Base-by-base conservation (phyloP, 2,888 invertebrate genomes). In the Erebia aethiops region DNA sequence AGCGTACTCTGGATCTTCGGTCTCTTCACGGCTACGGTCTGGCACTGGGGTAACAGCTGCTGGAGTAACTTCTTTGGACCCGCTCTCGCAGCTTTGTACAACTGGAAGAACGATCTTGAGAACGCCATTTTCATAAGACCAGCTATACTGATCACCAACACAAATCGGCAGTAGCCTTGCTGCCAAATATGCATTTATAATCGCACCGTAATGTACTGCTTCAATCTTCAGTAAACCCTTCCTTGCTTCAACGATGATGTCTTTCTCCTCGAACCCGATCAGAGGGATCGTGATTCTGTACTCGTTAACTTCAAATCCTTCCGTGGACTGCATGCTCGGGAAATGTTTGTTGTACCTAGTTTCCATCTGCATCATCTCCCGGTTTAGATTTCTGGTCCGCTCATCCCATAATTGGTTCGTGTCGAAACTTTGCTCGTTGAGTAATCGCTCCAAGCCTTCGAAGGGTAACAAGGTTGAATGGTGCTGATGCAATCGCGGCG, bases 241-340 rank as follows among this genome's bases (percentile, higher is more conserved):
- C 7, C 84, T 84, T 0, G 90, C 91, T 69, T 91, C 92, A 11
- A 92, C 91, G 0, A 83, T 78, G 11, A 92, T 87, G 9, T 92
- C 91, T 35, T 86, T 86, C 62, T 89, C 89, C 0, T 87, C 81
- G 69, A 83, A 91, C 0, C 85, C 89, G 8, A 73, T 46, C 0
- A 92, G 72, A 0, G 82, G 75, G 5, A 92, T 83, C 0, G 79
- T 84, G 1, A 92, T 77, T 58, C 81, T 85, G 76, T 90, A 92
- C 52, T 88, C 79, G 62, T 84, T 82, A 8, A 86, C 89, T 10
- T 78, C 75, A 2, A 89, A 61, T 5, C 80, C 82, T 66, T 81
- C 84, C 7, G 75, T 77, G 0, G 83, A 74, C 1, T 76, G 70
- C 16, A 76, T 68, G 4, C 74, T 77, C 0, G 90, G 87, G 78